Evolutionary conservation across 2,888 invertebrate species (phyloP), one percentile per base, ranked within the genome.

Genomic region (Odontomyia ornata): DNA sequence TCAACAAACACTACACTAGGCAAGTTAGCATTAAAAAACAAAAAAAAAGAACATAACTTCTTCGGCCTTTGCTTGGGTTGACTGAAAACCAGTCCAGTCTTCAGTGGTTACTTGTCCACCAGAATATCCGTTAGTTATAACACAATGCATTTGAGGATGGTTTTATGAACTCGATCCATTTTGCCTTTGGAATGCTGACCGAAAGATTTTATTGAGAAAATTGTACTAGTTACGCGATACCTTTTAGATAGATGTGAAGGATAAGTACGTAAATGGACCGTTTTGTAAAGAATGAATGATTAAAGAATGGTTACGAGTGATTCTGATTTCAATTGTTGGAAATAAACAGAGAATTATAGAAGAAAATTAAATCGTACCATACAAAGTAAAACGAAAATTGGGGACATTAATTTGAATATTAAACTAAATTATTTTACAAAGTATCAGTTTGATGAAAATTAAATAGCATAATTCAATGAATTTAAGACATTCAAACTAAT

Each of bases 251-350:
- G 15, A 21, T 3, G n/a, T 56, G 21, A 52, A 28, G 56, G 27
- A 69, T 47, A 69, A 52, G 56, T 56, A 43, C 57, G 60, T 60
- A 73, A 43, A 21, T 73, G 73, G 57, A 60, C 23, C 57, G 60
- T 73, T 73, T 73, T 73, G 73, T 73, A 60, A 1, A 11, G n/a
- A 9, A 28, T 60, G 21, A 73, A 73, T 73, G 60, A 60, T 57
- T 60, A 36, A 57, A 73, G 60, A 30, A 36, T 36, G 9, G 27
- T 60, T 57, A 60, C 57, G 9, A 73, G 60, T 30, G n/a, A 23
- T 73, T 57, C 60, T 73, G 36, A 73, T 73, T 52, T 4, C 13
- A 18, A 9, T 2, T 52, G 3, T 52, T 52, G 13, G 9, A 3
- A 36, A 5, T 36, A 36, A 3, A 5, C 36, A 36, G 36, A 36